Percentiles rank a stretch among this genome's conserved stretches.
Evolutionary conservation across 2,888 invertebrate genomes (phyloP).

Genomic region (Hyles lineata): DNA sequence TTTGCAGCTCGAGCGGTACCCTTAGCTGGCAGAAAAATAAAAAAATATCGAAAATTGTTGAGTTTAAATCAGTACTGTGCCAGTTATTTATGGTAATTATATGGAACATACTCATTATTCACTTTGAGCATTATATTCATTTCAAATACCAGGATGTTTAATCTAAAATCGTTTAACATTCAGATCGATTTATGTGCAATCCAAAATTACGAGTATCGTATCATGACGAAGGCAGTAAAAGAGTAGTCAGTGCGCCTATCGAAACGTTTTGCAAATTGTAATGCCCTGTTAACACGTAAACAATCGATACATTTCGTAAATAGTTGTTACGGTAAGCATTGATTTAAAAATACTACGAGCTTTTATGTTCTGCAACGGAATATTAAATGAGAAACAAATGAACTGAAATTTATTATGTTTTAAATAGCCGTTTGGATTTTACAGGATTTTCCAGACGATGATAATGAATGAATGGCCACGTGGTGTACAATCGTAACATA

Average conservation of each 20-base stretch:
- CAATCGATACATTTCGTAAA: conserved; percentile 15
- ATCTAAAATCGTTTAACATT: not conserved
- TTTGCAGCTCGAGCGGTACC: too few relatives aligned
- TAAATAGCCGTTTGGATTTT: too few relatives aligned
- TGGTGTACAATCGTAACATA: too few relatives aligned
- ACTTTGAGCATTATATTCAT: not conserved
- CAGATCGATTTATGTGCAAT: not conserved
- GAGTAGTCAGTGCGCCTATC: conserved; percentile 42
- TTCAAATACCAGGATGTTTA: not conserved
- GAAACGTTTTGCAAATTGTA: conserved; percentile 44
- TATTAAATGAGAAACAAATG: not conserved
- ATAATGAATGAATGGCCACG: too few relatives aligned
- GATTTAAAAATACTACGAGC: not conserved
- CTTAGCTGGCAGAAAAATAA: too few relatives aligned
- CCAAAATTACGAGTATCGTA: not conserved
- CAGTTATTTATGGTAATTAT: too few relatives aligned
- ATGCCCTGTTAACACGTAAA: conserved; percentile 48
- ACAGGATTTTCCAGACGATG: too few relatives aligned
- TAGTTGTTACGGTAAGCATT: conserved; percentile 1
- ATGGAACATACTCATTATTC: too few relatives aligned
- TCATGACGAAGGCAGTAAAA: conserved; percentile 17
- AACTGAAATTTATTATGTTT: not conserved
- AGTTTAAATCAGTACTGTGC: too few relatives aligned
- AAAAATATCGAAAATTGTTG: too few relatives aligned
- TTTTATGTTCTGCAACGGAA: not conserved